Evolutionary conservation across 2,888 invertebrate species (phyloP), one percentile per base, ranked within the genome.

Genomic region (Troides oblongomaculatus): DNA sequence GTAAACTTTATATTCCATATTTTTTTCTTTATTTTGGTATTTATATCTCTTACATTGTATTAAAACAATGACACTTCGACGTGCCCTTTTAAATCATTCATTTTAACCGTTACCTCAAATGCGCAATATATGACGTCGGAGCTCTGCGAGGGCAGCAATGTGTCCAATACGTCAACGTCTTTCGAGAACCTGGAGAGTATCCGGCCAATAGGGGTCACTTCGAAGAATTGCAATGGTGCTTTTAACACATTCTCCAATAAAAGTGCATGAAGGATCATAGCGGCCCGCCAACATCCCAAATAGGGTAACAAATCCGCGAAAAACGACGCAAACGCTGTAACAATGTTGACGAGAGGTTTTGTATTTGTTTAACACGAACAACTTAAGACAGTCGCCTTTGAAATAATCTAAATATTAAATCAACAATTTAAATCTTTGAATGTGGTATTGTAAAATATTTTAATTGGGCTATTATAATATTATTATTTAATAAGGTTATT

Each of bases 131-230:
- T 89, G 87, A 94, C 94, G 93, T 95, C 95, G 78, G 94, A 90
- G 85, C 94, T 90, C 90, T 94, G 93, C 88, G 92, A 93, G 73
- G 95, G 95, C 76, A 96, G 93, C 79, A 93, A 93, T 79, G 93
- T 93, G 88, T 96, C 96, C 93, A 96, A 85, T 76, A 95, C 93
- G 85, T 96, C 95, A 78, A 96, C 90, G 88, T 96, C 96, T 94
- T 95, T 95, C 85, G 95, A 94, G 90, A 96, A 96, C 85, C 96
- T 94, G 90, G 95, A 83, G 71, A 97, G 91, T 78, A 97, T 94
- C 77, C 97, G 93, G 84, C 97, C 97, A 75, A 94, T 78, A 61
- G 97, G 97, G 68, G 96, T 97, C 77, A 94, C 95, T 87, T 97
- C 97, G 90, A 96, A 97, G 92, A 96, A 94, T 81, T 94, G 93